These are phyloP conservation scores for Ataeniobius toweri DNA, from an alignment of 2,797 vertebrate genomes.

Conservation along the genomic window DNA sequence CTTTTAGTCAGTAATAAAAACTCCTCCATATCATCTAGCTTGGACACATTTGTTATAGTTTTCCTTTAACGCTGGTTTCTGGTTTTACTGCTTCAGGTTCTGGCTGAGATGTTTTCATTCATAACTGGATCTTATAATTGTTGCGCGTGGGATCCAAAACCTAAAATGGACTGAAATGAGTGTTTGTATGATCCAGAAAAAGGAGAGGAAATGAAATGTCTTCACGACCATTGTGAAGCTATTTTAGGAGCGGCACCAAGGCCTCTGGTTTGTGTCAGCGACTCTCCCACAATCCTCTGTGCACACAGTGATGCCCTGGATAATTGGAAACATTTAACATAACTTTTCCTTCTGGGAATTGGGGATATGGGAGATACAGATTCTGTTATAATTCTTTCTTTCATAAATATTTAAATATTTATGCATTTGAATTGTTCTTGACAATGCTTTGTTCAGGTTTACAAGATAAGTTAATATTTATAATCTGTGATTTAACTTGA, in stretches of 20 bases:
- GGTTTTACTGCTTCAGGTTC: constrained; percentile 8
- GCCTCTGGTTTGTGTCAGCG: constrained; percentile 47
- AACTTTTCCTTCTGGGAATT: background rate
- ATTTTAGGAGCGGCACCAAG: constrained; percentile 47
- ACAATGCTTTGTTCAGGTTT: background rate
- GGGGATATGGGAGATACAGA: constrained; percentile 2
- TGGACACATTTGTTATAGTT: background rate
- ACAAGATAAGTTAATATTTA: background rate
- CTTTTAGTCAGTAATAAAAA: constrained; percentile 4
- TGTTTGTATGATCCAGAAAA: constrained; percentile 38
- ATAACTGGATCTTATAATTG: constrained; percentile 35
- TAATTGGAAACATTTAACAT: constrained; percentile 22
- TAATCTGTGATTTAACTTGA: background rate
- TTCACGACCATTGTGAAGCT: constrained; percentile 44
- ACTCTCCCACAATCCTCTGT: constrained; percentile 49
- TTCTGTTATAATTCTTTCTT: background rate
- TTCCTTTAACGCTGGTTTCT: constrained; percentile 19
- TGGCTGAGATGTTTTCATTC: constrained; percentile 57
- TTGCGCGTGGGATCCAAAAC: constrained; percentile 45
- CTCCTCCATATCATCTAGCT: background rate
- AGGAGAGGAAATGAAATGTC: constrained; percentile 38
- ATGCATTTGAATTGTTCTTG: background rate
- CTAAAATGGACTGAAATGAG: constrained; percentile 52
- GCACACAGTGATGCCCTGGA: constrained; percentile 12
- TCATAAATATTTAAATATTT: background rate